Base-by-base conservation (phyloP, 2,888 invertebrate species). In the Julus scanicus region DNA sequence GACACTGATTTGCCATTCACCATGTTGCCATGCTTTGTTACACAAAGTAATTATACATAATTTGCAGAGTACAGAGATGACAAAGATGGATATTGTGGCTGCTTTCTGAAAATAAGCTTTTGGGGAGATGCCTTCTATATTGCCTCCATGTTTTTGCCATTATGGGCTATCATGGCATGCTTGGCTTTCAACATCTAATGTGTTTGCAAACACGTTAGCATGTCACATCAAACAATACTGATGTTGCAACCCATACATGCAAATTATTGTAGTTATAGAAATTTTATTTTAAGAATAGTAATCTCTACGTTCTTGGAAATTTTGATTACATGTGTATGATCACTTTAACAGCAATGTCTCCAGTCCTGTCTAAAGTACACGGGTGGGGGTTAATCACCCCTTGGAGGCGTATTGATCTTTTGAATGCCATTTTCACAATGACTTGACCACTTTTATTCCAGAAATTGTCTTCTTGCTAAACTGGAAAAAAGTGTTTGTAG, bases 1-100 rank as follows among this genome's bases (percentile, higher is more conserved):
- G 63, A 71, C 63, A 71, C 63, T 71, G 63, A 71, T 71, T 71
- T 71, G 63, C 63, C 20, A 71, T 71, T 71, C 63, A 71, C 63
- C 63, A 71, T 71, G 63, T 71, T 71, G 63, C 63, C 63, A 71
- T 71, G 63, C 63, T 71, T 71, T 71, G 63, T 71, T 71, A 71
- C 63, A 71, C 63, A 71, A 71, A 71, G 63, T 71, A 71, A 71
- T 71, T 71, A 71, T 71, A 71, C 63, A 71, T 71, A 71, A 71
- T 71, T 71, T 71, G 20, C 63, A 71, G 63, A 71, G 63, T 20
- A 71, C 63, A 71, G 63, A 11, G 63, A 71, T 71, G 63, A 71
- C 63, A 71, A 20, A 71, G 63, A 71, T 71, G 63, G 63, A 71
- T 71, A 71, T 71, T 71, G 63, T 71, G 63, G 63, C 63, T 71